Conservation (phyloP, 1,140 invertebrate genomes). For the Zaprionus tsacasi region DNA sequence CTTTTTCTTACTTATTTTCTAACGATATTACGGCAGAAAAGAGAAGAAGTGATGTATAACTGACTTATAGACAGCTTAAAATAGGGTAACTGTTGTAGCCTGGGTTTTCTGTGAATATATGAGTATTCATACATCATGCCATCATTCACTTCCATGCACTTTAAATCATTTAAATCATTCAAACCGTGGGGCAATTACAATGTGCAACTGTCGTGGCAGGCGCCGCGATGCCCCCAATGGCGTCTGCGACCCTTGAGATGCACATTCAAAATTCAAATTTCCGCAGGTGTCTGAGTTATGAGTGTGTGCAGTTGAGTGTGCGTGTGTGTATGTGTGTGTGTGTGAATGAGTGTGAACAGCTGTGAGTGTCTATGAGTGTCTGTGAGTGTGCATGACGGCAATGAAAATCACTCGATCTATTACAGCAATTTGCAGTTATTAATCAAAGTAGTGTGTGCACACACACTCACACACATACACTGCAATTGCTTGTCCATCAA, state of each 20-base stretch:
- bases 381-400: slow-evolving; percentile 24
- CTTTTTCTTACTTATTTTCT: no score
- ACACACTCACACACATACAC: slow-evolving; percentile 3
- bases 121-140: background rate
- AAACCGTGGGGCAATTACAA: background rate
- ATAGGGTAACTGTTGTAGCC: background rate
- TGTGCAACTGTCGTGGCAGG: background rate
- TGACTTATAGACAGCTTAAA: no score
- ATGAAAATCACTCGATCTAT: slow-evolving; percentile 72
- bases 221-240: background rate
- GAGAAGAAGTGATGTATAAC: no score
- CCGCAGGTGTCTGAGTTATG: slow-evolving; percentile 32
- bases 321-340: slow-evolving; percentile 23
- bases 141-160: background rate
- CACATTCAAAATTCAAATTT: slow-evolving; percentile 40
- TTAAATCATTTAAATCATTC: background rate
- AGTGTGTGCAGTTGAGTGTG: slow-evolving; percentile 18
- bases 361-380: slow-evolving; percentile 22
- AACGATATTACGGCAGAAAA: no score
- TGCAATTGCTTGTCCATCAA: slow-evolving; percentile 57
- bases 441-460: slow-evolving; percentile 68
- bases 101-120: background rate
- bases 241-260: slow-evolving; percentile 7
- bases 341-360: slow-evolving; percentile 17
- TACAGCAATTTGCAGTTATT: slow-evolving; percentile 79